Conservation (phyloP, 2,113 vertebrate species). For the Indicator indicator region DNA sequence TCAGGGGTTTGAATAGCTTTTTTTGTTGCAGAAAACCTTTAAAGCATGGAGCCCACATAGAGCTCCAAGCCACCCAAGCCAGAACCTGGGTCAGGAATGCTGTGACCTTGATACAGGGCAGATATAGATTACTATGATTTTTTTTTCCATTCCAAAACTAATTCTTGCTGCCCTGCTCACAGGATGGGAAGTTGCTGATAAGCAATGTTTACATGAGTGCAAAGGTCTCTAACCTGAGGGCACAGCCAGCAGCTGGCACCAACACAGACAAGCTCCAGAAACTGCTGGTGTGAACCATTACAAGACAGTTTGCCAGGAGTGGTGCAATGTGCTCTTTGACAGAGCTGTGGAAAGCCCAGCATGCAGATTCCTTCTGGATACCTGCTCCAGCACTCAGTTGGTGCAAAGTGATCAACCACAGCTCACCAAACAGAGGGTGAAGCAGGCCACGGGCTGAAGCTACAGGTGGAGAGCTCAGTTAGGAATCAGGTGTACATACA, state of each 20-base stretch:
- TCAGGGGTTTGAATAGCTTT: slow-evolving; percentile 8
- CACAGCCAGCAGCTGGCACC: background rate
- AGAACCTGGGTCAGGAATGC: slow-evolving; percentile 31
- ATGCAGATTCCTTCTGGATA: background rate
- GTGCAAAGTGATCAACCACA: background rate
- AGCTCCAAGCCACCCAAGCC: background rate
- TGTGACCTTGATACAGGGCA: slow-evolving; percentile 52
- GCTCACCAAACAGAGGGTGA: background rate
- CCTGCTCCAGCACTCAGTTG: background rate
- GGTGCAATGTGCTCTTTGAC: background rate
- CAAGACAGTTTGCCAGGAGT: background rate
- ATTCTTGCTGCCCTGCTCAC: fast-evolving
- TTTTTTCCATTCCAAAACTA: background rate
- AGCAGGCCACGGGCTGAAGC: background rate
- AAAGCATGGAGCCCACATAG: background rate
- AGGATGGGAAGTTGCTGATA: slow-evolving; percentile 32
- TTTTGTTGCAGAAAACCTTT: slow-evolving; percentile 26
- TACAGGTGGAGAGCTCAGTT: background rate
- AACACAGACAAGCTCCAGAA: background rate
- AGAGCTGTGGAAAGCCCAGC: background rate
- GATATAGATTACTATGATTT: background rate
- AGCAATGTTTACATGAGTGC: background rate
- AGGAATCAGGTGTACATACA: background rate
- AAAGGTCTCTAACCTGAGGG: background rate
- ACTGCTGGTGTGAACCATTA: background rate